Percentiles rank a stretch among this genome's conserved stretches.
Evolutionary conservation across 2,113 vertebrate species (phyloP).

Genomic region (Lophura nycthemera): DNA sequence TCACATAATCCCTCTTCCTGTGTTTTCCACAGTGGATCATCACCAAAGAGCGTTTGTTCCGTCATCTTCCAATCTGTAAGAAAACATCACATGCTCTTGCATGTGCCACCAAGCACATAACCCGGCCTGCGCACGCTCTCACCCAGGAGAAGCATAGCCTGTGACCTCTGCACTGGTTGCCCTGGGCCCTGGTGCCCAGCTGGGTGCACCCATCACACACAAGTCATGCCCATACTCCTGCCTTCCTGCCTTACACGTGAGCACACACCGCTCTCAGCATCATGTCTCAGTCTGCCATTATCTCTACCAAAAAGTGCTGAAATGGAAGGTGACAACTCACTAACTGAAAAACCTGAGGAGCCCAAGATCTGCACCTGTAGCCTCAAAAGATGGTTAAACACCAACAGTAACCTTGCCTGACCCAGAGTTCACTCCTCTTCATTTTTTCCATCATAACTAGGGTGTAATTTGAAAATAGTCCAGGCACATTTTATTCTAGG

Average conservation of each 20-base stretch:
- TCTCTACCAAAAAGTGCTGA: not conserved
- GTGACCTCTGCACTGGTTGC: not conserved
- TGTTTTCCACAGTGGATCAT: accelerated
- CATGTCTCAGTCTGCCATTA: not conserved
- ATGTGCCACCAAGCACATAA: not conserved
- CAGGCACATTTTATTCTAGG: not conserved
- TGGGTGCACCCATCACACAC: accelerated
- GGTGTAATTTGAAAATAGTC: not conserved
- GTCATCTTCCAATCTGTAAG: not conserved
- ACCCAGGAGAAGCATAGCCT: accelerated
- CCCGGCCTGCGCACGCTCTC: accelerated
- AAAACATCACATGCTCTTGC: not conserved
- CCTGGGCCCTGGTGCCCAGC: not conserved
- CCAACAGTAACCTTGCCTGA: not conserved
- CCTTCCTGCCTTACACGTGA: accelerated
- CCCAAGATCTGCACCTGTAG: not conserved
- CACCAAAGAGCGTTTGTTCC: accelerated
- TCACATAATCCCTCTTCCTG: not conserved
- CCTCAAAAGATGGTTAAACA: not conserved
- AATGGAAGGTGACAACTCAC: not conserved
- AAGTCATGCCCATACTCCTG: not conserved
- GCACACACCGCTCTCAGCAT: accelerated
- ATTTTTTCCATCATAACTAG: not conserved
- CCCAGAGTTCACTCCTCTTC: not conserved
- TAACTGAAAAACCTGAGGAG: not conserved